A percentile compares a stretch with the other conserved stretches of the same genome.
Conservation (phyloP, 2,888 invertebrate species). For the Rotaria sp. region DNA sequence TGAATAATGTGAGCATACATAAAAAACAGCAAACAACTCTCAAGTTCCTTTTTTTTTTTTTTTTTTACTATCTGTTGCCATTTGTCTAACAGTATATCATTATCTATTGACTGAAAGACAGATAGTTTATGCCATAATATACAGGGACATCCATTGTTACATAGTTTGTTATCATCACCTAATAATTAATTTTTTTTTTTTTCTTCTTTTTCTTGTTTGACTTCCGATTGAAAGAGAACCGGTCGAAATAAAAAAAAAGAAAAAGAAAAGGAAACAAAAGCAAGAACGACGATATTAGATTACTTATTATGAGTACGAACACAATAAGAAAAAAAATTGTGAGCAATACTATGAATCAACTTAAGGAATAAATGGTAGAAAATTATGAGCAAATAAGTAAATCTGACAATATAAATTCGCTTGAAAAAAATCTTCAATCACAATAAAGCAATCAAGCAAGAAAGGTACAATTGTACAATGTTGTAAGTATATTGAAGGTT, state of each 20-base stretch:
- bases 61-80: background rate
- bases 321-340: background rate
- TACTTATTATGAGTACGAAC: background rate
- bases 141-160: background rate
- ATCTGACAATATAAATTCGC: background rate
- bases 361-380: background rate
- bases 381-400: background rate
- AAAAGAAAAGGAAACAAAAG: no score
- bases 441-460: background rate
- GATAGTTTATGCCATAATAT: background rate
- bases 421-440: background rate
- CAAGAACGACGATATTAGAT: background rate
- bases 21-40: background rate
- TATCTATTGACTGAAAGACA: background rate
- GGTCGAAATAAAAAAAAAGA: no score
- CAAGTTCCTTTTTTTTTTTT: background rate
- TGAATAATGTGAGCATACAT: background rate
- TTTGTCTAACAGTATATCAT: background rate
- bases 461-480: background rate
- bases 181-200: background rate
- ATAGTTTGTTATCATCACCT: background rate
- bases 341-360: background rate
- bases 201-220: background rate
- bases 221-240: background rate
- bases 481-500: background rate